Evolutionary conservation across 2,888 invertebrate genomes (phyloP), one percentile per base, ranked within the genome.

Genomic region (Microctonus aethiopoides): DNA sequence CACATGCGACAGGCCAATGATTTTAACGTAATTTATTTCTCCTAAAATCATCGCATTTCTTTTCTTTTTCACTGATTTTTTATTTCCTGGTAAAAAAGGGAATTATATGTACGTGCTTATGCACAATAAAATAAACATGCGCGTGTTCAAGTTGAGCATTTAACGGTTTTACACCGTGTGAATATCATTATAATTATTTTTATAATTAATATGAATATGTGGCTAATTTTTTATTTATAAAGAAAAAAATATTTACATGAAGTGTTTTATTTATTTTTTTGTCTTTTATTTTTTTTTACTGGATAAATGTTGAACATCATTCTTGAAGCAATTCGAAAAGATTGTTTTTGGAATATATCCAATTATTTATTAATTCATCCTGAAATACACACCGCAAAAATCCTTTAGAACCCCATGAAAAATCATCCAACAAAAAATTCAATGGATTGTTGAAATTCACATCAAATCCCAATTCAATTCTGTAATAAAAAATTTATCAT

Each of bases 201-300:
- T 79, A 77, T 76, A 77, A 82, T 83, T 82, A 80, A 81, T 82
- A 79, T 77, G 82, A 85, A 82, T 84, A 85, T 81, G 85, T 77
- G 76, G 75, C 46, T 46, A 46, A 83, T 81, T 79, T 81, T 85
- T 84, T 85, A 85, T 84, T 83, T 84, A 83, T 81, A 81, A 70
- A 46, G 79, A 77, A 66, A 73, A 63, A 29, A 54, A 26, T 16
- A 46, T 46, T 2, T 16, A 1, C 36, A 10, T 52, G 22, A 11
- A 4, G 20, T 11, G 26, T 22, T 22, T 10, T 16, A 4, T 46
- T 16, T 46, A 16, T 7, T 46, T 46, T 46, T 46, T 46, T 16
- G 6, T 1, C 20, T 46, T 20, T n/a, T 39, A 11, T 39, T 13
- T n/a, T 3, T 39, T n/a, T 3, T 39, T 3, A 39, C 11, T 39